phyloP scores from a whole-genome alignment of 2,888 invertebrate species.

The Diabrotica balteata region DNA sequence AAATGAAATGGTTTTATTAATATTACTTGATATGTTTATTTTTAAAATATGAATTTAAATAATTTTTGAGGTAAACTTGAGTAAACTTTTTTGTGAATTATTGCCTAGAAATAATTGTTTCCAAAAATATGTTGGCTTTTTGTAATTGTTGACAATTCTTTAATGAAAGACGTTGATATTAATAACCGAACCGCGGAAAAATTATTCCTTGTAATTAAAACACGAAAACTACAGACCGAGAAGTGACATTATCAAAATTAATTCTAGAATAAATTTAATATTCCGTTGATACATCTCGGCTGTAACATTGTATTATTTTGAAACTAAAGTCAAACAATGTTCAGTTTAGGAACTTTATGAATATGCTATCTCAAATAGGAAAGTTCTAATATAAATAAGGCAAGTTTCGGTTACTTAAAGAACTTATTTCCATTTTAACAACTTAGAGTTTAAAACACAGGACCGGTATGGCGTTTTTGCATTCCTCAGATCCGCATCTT shows the following conservation, averaged over 20 bases:
- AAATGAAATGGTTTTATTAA: too few species aligned
- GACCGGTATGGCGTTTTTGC: too few species aligned
- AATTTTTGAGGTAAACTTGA: too few species aligned
- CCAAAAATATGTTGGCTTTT: too few species aligned
- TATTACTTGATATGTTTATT: too few species aligned
- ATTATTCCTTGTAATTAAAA: background rate
- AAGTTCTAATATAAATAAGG: conserved; percentile 25
- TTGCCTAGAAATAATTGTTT: too few species aligned
- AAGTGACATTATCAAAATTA: background rate
- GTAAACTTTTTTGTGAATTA: too few species aligned
- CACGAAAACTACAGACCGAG: background rate
- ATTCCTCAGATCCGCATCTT: too few species aligned
- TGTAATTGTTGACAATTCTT: too few species aligned
- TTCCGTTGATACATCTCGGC: background rate
- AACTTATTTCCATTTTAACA: conserved; percentile 29
- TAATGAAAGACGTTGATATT: too few species aligned
- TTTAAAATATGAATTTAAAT: too few species aligned
- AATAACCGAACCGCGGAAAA: too few species aligned
- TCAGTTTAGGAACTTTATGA: conserved; percentile 8
- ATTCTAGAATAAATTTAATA: background rate
- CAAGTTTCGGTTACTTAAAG: conserved; percentile 22
- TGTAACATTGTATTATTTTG: background rate
- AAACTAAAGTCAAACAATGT: conserved; percentile 1
- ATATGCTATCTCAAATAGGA: conserved; percentile 15
- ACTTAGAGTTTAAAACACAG: background rate